Evolutionary conservation across 2,888 invertebrate species (phyloP).

Genomic region (Apocheima hispidaria): DNA sequence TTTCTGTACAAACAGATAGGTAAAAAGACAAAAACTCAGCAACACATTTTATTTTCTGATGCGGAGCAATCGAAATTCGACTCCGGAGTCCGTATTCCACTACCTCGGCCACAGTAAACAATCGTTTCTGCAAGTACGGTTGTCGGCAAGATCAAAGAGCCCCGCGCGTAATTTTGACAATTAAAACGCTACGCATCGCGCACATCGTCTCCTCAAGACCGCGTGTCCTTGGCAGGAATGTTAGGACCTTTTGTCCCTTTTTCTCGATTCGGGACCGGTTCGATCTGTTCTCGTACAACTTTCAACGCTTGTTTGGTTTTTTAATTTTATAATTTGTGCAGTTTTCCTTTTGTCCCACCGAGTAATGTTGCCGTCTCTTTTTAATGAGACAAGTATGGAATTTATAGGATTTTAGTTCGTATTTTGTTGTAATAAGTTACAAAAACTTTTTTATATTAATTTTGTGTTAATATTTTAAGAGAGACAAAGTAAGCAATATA

Average conservation of each 20-base stretch:
- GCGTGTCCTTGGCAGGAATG: conserved; percentile 82
- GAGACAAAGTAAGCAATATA: conserved; percentile 21
- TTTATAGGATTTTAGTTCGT: conserved; percentile 1
- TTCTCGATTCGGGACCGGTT: conserved; percentile 69
- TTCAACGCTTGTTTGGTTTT: conserved; percentile 44
- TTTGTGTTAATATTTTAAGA: not conserved
- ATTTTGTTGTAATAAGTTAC: conserved; percentile 11
- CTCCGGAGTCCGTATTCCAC: conserved; percentile 32
- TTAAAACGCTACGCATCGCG: conserved; percentile 80
- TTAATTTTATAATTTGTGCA: conserved; percentile 42
- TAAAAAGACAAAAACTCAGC: not conserved
- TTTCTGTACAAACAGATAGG: too few relatives aligned
- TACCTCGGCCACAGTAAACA: conserved; percentile 15
- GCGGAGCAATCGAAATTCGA: conserved; percentile 37
- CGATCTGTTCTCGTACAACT: conserved; percentile 63
- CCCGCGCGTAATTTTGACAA: conserved; percentile 79
- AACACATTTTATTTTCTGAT: conserved; percentile 8
- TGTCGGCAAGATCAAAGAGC: conserved; percentile 73
- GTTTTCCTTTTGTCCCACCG: conserved; percentile 45
- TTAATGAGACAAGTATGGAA: conserved; percentile 28
- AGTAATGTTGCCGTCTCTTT: conserved; percentile 49
- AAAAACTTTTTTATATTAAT: not conserved
- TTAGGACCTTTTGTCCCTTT: conserved; percentile 58
- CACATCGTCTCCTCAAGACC: conserved; percentile 65
- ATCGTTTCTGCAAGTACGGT: conserved; percentile 7